A percentile compares a stretch with the other conserved stretches of the same genome.
Evolutionary conservation across 2,888 invertebrate species (phyloP).

Genomic region (Agrilus mali): DNA sequence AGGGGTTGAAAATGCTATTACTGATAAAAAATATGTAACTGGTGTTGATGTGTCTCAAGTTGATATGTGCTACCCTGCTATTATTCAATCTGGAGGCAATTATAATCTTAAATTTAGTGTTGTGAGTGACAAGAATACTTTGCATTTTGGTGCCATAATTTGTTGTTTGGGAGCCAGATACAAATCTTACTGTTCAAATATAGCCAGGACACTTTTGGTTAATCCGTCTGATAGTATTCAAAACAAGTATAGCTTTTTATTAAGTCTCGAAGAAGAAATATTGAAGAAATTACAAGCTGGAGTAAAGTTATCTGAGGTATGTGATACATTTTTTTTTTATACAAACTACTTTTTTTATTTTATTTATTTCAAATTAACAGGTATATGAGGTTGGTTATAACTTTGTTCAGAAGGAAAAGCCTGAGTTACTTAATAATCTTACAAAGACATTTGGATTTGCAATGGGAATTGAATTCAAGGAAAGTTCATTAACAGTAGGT

Average conservation of each 20-base stretch:
- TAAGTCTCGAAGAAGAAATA: slow-evolving; percentile 82
- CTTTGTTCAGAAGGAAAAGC: slow-evolving; percentile 76
- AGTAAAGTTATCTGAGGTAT: slow-evolving; percentile 56
- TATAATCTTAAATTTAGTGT: slow-evolving; percentile 96
- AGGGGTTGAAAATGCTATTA: slow-evolving; percentile 84
- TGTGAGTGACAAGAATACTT: slow-evolving; percentile 80
- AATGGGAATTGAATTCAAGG: slow-evolving; percentile 97
- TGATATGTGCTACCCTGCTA: slow-evolving; percentile 97
- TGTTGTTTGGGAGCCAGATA: slow-evolving; percentile 91
- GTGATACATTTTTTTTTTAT: slow-evolving; percentile 2
- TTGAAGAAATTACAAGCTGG: slow-evolving; percentile 74
- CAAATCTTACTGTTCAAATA: slow-evolving; percentile 96
- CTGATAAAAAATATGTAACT: slow-evolving; percentile 91
- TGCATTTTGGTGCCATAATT: slow-evolving; percentile 94
- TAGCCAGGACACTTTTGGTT: slow-evolving; percentile 90
- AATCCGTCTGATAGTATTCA: slow-evolving; percentile 74
- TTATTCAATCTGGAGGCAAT: slow-evolving; percentile 97
- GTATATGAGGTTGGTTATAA: slow-evolving; percentile 77
- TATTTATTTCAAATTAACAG: too few relatives aligned
- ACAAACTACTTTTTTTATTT: too few relatives aligned
- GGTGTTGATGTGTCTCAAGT: slow-evolving; percentile 80
- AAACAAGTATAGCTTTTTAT: slow-evolving; percentile 83
- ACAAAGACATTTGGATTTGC: slow-evolving; percentile 95
- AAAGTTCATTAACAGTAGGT: slow-evolving; percentile 83
- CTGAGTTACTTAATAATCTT: slow-evolving; percentile 73